phyloP scores from a whole-genome alignment of 2,888 invertebrate genomes.

The Thumatha senex region DNA sequence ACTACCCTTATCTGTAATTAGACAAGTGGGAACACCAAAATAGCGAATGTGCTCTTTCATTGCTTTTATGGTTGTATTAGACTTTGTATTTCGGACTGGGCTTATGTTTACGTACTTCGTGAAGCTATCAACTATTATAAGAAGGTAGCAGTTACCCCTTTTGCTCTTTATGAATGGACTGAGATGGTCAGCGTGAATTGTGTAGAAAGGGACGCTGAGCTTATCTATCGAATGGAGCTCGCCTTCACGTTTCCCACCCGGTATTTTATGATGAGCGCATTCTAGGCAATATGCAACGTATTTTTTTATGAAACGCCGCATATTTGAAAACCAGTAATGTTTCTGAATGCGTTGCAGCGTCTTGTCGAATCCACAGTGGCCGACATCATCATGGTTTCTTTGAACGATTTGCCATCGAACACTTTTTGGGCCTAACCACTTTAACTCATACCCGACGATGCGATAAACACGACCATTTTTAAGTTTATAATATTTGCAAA shows the following conservation, averaged over 20 bases:
- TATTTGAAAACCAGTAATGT: constrained; percentile 3
- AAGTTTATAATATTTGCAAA: no score
- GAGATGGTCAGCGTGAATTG: not conserved
- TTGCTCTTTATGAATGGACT: not conserved
- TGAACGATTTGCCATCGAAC: no score
- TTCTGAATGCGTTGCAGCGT: not conserved
- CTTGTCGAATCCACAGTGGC: no score
- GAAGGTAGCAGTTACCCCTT: constrained; percentile 8
- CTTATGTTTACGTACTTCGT: constrained; percentile 8
- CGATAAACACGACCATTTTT: no score
- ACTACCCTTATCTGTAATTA: constrained; percentile 11
- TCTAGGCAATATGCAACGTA: constrained; percentile 6
- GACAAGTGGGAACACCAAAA: constrained; percentile 5
- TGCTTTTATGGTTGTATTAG: not conserved
- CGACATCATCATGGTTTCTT: not conserved
- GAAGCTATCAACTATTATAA: constrained; percentile 13
- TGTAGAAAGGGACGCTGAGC: not conserved
- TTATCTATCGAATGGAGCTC: not conserved
- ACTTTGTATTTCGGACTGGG: constrained; percentile 5
- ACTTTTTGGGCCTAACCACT: no score
- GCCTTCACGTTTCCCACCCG: constrained; percentile 23
- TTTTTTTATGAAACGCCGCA: constrained; percentile 9
- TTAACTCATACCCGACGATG: no score
- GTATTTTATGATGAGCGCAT: constrained; percentile 5
- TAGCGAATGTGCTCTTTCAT: constrained; percentile 2